phyloP scores from a whole-genome alignment of 2,113 vertebrate species.

The Sylvietta virens region DNA sequence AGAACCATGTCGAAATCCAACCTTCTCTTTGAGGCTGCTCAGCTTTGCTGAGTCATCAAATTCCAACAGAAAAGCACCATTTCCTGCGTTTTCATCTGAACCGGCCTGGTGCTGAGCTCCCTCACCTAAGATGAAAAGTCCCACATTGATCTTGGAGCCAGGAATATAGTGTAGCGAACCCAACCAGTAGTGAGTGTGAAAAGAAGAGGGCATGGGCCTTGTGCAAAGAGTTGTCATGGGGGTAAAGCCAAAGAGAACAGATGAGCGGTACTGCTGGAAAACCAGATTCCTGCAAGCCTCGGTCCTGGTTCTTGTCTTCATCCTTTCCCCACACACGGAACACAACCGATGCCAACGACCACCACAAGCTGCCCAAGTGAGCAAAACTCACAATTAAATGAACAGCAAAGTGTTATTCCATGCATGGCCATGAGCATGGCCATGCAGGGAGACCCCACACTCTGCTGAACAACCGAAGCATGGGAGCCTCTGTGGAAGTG shows the following conservation, averaged over 20 bases:
- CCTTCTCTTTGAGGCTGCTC: background rate
- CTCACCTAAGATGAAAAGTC: background rate
- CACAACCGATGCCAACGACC: fast-evolving
- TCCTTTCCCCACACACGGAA: background rate
- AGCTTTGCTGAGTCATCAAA: background rate
- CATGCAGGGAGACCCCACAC: background rate
- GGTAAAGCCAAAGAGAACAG: background rate
- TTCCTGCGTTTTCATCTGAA: background rate
- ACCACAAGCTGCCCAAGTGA: background rate
- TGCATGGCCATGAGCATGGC: fast-evolving
- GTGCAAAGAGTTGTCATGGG: background rate
- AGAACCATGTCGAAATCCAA: background rate
- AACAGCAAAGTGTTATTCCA: background rate
- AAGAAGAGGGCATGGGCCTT: background rate
- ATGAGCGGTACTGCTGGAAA: background rate
- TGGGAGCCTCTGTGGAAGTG: background rate
- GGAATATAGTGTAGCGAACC: background rate
- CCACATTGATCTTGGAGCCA: fast-evolving
- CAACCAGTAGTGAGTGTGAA: background rate
- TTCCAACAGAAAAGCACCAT: background rate
- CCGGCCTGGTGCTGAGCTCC: background rate
- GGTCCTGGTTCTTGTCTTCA: background rate
- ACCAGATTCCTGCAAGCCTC: background rate
- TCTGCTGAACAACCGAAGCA: background rate
- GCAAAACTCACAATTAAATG: background rate